A percentile compares a stretch with the other conserved stretches of the same genome.
Evolutionary conservation across 2,888 invertebrate species (phyloP).

Genomic region (Pocota personata): DNA sequence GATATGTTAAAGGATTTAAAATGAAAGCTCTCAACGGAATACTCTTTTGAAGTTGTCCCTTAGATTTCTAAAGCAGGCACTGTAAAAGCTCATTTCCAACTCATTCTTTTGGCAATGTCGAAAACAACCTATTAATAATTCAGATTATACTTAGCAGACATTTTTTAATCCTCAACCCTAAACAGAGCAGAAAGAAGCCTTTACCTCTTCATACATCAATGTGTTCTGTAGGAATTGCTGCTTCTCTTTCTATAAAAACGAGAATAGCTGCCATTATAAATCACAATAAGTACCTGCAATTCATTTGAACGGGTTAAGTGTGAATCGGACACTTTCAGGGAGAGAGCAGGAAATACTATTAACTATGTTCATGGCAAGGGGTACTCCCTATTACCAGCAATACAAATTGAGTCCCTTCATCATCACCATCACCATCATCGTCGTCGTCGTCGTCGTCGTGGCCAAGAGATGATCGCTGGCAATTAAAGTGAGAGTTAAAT

Average conservation of each 20-base stretch:
- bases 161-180: no score
- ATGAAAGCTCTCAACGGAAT: no score
- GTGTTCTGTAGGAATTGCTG: not conserved
- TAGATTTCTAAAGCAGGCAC: no score
- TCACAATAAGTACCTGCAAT: conserved; percentile 11
- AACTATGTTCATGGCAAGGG: no score
- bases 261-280: conserved; percentile 1
- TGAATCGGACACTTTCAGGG: not conserved
- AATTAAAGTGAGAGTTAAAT: conserved; percentile 60
- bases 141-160: no score
- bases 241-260: not conserved
- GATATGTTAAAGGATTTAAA: no score
- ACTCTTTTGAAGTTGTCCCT: no score
- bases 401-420: conserved; percentile 2
- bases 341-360: not conserved
- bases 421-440: not conserved
- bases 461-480: conserved; percentile 27
- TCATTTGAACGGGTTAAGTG: conserved; percentile 29
- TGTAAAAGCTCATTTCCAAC: no score
- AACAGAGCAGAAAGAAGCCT: no score
- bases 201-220: no score
- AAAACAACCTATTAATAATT: no score
- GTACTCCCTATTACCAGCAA: not conserved
- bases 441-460: not conserved
- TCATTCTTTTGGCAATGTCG: no score